Base-by-base conservation (phyloP, 2,888 invertebrate genomes). In the Leptinotarsa peninsularis region DNA sequence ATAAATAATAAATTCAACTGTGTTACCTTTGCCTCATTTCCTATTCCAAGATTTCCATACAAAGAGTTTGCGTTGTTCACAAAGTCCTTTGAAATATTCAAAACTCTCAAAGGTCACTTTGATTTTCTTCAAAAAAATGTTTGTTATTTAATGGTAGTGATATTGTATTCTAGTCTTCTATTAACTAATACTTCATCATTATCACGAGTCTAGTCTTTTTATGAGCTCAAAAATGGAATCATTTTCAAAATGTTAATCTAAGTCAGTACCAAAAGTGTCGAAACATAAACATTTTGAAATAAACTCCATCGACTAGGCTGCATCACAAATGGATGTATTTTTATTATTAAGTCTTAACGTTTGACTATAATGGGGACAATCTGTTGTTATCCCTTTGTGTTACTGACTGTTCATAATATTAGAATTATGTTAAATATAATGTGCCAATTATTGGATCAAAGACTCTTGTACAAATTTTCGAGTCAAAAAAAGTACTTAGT, bases 321-420 rank as follows among this genome's bases (percentile, higher is more conserved):
- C 43, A 58, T 66, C 70, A 72, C 79, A 81, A 83, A 83, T 84
- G 80, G 81, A 82, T 85, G 84, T 84, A 80, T 82, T 83, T 83
- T 82, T 58, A 81, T 82, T 82, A 83, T 83, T 81, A 80, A 81
- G 84, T 84, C 82, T 84, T 80, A 85, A 87, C 86, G 81, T 87
- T 86, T 86, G 88, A 88, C 88, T 88, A 88, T 88, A 88, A 84
- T 86, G 84, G 87, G 87, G 88, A 88, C 88, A 88, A 88, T 88
- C 88, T 86, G 81, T 86, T 85, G 85, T 86, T 86, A 87, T 86
- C 86, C 85, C 84, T 86, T 86, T 85, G 83, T 85, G 81, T 84
- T 83, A 83, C 76, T 85, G 83, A 84, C 83, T 87, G 86, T 86
- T 85, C 81, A 83, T 81, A 81, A 80, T 76, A 76, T 79, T 80